Percentiles rank a stretch among this genome's conserved stretches.
phyloP scores from a whole-genome alignment of 2,797 vertebrate genomes.

The Lates japonicus region DNA sequence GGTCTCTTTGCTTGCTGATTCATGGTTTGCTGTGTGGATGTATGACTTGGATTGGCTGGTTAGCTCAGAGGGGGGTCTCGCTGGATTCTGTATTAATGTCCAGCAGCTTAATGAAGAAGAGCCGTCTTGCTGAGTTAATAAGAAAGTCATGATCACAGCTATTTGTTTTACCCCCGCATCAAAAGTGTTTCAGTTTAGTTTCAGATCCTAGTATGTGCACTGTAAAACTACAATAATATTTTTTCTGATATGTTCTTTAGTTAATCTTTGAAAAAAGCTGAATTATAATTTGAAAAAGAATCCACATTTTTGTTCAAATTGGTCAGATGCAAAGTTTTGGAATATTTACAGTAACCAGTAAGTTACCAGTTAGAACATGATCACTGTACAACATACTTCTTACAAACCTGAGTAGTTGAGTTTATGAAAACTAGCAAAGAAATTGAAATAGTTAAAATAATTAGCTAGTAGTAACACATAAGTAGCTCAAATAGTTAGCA shows the following conservation, averaged over 20 bases:
- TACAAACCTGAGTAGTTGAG: too few relatives aligned
- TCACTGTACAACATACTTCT: background rate
- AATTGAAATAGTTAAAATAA: too few relatives aligned
- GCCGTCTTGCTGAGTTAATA: conserved; percentile 17
- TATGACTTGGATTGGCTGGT: conserved; percentile 17
- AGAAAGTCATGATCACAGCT: conserved; percentile 37
- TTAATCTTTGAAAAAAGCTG: conserved; percentile 10
- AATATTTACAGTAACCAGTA: background rate
- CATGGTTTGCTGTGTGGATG: conserved; percentile 17
- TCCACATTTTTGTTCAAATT: background rate
- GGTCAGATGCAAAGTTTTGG: background rate
- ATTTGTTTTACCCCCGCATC: conserved; percentile 19
- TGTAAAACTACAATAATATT: conserved; percentile 9
- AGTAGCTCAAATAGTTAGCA: too few relatives aligned
- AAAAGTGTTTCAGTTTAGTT: conserved; percentile 3
- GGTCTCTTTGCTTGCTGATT: conserved; percentile 45
- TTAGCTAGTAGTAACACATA: background rate
- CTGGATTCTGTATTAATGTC: conserved; percentile 17
- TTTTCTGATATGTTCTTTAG: background rate
- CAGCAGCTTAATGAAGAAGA: conserved; percentile 24
- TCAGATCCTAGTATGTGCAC: conserved; percentile 19
- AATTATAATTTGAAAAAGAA: background rate
- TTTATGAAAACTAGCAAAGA: too few relatives aligned
- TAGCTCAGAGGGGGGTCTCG: conserved; percentile 19
- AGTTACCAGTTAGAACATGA: background rate